Evolutionary conservation across 92 coral and sea anemone genomes (phyloP), one percentile per base, ranked within the genome.

Genomic region (Actinernus sp.): DNA sequence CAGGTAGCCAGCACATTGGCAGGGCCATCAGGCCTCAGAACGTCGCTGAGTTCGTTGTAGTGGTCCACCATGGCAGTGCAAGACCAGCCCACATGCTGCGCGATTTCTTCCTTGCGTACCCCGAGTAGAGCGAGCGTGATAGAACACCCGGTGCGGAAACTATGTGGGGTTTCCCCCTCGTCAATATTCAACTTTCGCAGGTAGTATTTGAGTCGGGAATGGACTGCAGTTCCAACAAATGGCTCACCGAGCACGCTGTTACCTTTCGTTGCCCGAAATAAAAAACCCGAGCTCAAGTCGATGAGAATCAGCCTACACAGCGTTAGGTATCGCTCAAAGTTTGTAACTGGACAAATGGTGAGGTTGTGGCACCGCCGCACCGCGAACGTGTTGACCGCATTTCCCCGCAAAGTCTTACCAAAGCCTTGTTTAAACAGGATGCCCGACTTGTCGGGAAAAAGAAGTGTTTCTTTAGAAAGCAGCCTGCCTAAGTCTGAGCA

Each of bases 51-150:
- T 39, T 69, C 66, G 39, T 38, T 69, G 34, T 65, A 65, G 39
- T 47, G 73, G 59, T 65, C 31, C 23, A 58, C 41, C 74, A 67
- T 67, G 29, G 49, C 25, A 22, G 63, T 16, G 50, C 63, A 51
- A 12, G 66, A 36, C 78, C 59, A 71, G 55, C 66, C 67, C 26
- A 71, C 33, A 37, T 67, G 74, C 50, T 31, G 8, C 22, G 60
- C 27, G 33, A 67, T 67, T 28, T 26, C 65, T 33, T 36, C 77
- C 36, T 70, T 41, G 31, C 24, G 32, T 20, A 56, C 77, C 34
- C 77, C 77, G 8, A 70, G 41, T 23, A 70, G 66, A 50, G 77
- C 13, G 30, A 70, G 77, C 22, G 77, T 70, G 49, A 70, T 70
- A 16, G 77, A 70, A 40, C 77, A 70, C 13, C 77, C 77, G 13